Conservation (phyloP, 2,797 vertebrate genomes). For the Nannoperca obscura region DNA sequence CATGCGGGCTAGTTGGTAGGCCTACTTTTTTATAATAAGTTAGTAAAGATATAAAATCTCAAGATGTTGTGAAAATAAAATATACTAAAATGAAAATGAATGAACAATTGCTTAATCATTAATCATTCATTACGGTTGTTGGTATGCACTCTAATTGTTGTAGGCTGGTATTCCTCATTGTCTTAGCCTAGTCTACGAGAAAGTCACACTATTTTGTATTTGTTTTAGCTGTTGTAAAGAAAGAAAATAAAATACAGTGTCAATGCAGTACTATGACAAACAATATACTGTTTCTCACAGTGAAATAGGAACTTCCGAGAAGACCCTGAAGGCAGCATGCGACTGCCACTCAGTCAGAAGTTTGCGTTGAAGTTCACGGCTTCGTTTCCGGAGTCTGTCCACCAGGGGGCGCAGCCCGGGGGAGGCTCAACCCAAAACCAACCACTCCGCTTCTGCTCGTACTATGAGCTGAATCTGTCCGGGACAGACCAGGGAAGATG, state of each 20-base stretch:
- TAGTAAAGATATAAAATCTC: background rate
- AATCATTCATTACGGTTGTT: background rate
- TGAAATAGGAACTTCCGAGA: conserved; percentile 23
- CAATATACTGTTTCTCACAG: background rate
- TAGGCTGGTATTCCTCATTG: background rate
- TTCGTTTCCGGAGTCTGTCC: conserved; percentile 31
- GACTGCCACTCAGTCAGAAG: conserved; percentile 47
- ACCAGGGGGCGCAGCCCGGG: conserved; percentile 77
- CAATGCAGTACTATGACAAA: too few relatives aligned
- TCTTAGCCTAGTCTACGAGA: background rate
- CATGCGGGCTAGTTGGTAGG: background rate
- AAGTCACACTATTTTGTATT: background rate
- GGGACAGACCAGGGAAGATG: conserved; percentile 87
- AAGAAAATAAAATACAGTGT: background rate
- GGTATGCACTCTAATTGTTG: background rate
- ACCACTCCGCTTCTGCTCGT: conserved; percentile 68
- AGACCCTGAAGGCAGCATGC: conserved; percentile 52
- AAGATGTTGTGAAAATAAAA: background rate
- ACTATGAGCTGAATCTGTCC: conserved; percentile 84
- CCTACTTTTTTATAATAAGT: background rate
- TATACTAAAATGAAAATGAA: background rate
- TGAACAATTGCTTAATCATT: background rate
- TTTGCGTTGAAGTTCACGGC: conserved; percentile 43
- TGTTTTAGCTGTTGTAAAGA: background rate
- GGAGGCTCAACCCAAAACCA: conserved; percentile 61